Base-by-base conservation (phyloP, 2,113 vertebrate genomes). In the Sphyrna mokarran region DNA sequence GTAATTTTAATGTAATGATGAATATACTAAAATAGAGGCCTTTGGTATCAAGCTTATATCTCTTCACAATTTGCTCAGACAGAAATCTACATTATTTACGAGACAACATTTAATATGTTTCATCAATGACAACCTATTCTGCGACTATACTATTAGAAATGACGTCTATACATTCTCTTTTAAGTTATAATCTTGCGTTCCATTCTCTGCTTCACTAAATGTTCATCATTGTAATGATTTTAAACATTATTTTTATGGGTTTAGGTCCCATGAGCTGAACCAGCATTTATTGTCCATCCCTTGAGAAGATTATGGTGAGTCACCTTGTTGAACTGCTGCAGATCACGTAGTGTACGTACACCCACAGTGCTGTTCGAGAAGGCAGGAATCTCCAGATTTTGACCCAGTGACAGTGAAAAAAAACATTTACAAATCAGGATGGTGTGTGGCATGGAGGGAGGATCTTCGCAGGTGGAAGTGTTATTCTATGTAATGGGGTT, bases 111-210 rank as follows among this genome's bases (percentile, higher is more conserved):
- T 87, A 1, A 87, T 26, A 54, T 16, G 18, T 66, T 93, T 29
- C 61, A n/a, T 61, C 20, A n/a, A 93, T 37, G n/a, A 20, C 3
- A 37, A 61, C 10, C 61, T 93, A n/a, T 93, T 93, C 89, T 93
- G 10, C 58, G 66, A 37, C 9, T 37, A 6, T 37, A 93, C 11
- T 93, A 37, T 37, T 7, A 96, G 96, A 97, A 96, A 96, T 76
- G 96, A 97, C 18, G 6, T 54, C 48, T n/a, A 72, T 29, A 16
- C 0, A 4, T 40, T n/a, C 78, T 40, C 78, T 63, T 40, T 83
- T 29, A 83, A 40, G 78, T 37, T 16, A 83, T 14, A 40, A 13
- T 26, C 37, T n/a, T 18, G 78, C 40, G 3, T 16, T 13, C 16
- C 16, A 83, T 83, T 72, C 70, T 72, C 70, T 83, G 18, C 37